phyloP scores from a whole-genome alignment of 2,113 vertebrate species.

The Cyprinodon tularosa region DNA sequence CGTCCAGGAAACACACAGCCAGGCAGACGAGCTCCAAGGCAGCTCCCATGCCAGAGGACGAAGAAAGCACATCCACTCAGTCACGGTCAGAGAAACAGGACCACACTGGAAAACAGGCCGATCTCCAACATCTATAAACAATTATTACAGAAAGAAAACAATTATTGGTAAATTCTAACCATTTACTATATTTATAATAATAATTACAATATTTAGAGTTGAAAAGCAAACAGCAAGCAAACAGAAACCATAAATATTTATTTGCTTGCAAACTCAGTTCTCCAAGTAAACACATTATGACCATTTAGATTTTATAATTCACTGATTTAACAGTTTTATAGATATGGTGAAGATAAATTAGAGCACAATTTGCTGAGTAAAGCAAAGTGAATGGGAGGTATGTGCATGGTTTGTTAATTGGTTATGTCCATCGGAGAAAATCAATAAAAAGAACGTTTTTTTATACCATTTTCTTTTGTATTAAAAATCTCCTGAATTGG shows the following conservation, averaged over 20 bases:
- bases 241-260: not conserved
- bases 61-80: too few species aligned
- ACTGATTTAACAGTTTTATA: conserved; percentile 19
- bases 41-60: too few species aligned
- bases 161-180: too few species aligned
- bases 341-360: conserved; percentile 29
- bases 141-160: too few species aligned
- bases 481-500: too few species aligned
- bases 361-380: conserved; percentile 17
- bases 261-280: not conserved
- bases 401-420: not conserved
- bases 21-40: too few species aligned
- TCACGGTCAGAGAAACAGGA: too few species aligned
- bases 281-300: conserved; percentile 40
- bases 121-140: too few species aligned
- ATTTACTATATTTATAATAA: not conserved
- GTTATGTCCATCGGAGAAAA: not conserved
- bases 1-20: too few species aligned
- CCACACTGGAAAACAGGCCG: too few species aligned
- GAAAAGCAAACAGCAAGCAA: not conserved
- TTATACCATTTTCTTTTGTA: not conserved
- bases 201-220: not conserved
- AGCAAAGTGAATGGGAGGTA: conserved; percentile 4
- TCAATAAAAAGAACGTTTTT: not conserved
- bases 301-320: conserved; percentile 28